These are phyloP conservation scores for Pedicia rivosa DNA, from an alignment of 2,888 invertebrate species.

Conservation along the genomic window DNA sequence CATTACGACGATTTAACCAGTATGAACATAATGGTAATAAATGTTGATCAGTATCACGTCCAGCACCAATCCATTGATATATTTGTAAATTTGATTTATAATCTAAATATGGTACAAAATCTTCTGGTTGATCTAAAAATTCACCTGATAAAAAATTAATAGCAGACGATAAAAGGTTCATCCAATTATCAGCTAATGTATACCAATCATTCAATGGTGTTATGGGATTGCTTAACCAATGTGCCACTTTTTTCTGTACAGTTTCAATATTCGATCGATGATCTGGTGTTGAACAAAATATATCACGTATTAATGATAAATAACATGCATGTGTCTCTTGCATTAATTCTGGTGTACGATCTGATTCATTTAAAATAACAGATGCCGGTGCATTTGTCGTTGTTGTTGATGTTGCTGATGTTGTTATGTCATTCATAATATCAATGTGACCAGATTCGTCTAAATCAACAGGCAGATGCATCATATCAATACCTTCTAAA, in stretches of 20 bases:
- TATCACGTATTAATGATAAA: conserved; percentile 72
- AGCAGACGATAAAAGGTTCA: conserved; percentile 56
- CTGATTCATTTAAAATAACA: background rate
- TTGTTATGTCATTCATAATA: conserved; percentile 34
- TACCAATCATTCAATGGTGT: conserved; percentile 74
- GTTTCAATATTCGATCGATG: conserved; percentile 66
- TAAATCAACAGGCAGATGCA: conserved; percentile 59
- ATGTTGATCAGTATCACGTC: conserved; percentile 71
- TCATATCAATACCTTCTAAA: conserved; percentile 51
- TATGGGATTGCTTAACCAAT: conserved; percentile 65
- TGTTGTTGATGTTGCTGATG: conserved; percentile 24
- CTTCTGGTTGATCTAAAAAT: conserved; percentile 61
- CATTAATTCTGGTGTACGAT: conserved; percentile 37
- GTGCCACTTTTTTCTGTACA: conserved; percentile 52
- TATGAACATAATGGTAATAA: conserved; percentile 58
- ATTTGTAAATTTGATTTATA: conserved; percentile 54
- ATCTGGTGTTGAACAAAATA: conserved; percentile 72
- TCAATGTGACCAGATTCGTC: conserved; percentile 41
- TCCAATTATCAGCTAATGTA: conserved; percentile 53
- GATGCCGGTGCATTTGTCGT: conserved; percentile 14
- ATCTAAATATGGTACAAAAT: conserved; percentile 79
- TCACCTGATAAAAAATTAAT: conserved; percentile 74
- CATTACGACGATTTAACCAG: conserved; percentile 53
- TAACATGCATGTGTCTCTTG: conserved; percentile 75
- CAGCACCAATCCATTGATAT: conserved; percentile 77